These are phyloP conservation scores for Oscheius myriophilus DNA, from an alignment of 2,888 invertebrate genomes.

Conservation along the genomic window DNA sequence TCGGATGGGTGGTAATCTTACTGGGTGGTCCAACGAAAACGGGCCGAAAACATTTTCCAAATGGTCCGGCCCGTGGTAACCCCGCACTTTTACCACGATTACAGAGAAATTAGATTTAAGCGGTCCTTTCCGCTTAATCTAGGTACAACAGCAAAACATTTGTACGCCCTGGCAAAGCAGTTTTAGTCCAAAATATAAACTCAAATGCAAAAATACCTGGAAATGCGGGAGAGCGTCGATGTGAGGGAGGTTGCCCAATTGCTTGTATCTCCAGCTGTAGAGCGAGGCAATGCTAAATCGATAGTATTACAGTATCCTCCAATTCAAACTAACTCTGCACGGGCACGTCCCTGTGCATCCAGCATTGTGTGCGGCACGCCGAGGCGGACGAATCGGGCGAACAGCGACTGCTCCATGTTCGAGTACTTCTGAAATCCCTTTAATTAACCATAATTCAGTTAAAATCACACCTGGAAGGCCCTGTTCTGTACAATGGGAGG, in stretches of 20 bases:
- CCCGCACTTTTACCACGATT: too few species aligned
- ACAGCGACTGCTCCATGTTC: constrained; percentile 99
- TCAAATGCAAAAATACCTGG: constrained; percentile 66
- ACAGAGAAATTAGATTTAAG: too few species aligned
- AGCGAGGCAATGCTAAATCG: constrained; percentile 72
- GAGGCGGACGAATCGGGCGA: constrained; percentile 91
- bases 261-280: constrained; percentile 73
- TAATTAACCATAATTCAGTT: not conserved
- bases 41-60: too few species aligned
- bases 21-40: too few species aligned
- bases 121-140: too few species aligned
- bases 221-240: constrained; percentile 87
- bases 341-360: constrained; percentile 94
- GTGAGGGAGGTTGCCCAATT: constrained; percentile 91
- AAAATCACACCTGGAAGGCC: constrained; percentile 83
- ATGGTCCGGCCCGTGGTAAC: too few species aligned
- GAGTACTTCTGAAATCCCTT: constrained; percentile 81
- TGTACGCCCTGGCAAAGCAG: too few species aligned
- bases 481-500: constrained; percentile 99
- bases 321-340: constrained; percentile 78
- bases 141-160: too few species aligned
- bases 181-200: too few species aligned
- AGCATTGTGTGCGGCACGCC: constrained; percentile 96
- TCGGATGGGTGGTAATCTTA: too few species aligned
- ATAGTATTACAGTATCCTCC: not conserved